These are phyloP conservation scores for Odontesthes bonariensis DNA, from an alignment of 2,113 vertebrate species.

Conservation along the genomic window DNA sequence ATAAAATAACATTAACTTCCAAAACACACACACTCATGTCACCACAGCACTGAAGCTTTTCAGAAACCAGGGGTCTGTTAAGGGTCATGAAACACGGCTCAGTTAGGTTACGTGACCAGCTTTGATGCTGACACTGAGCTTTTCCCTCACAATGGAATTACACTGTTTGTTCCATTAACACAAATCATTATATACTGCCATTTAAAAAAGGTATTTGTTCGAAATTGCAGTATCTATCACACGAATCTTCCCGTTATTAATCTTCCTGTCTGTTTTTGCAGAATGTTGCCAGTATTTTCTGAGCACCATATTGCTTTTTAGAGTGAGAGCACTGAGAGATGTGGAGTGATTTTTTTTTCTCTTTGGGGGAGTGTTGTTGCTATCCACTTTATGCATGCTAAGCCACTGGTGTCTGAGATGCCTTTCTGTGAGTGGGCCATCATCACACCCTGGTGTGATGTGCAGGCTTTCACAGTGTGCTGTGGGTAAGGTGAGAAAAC, in stretches of 20 bases:
- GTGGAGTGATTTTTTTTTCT: background rate
- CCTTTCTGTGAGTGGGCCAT: constrained; percentile 67
- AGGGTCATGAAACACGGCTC: background rate
- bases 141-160: background rate
- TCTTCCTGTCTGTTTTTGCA: background rate
- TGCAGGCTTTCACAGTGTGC: constrained; percentile 65
- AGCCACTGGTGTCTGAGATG: constrained; percentile 57
- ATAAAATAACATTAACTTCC: background rate
- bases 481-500: constrained; percentile 76
- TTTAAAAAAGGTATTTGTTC: background rate
- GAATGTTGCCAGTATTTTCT: constrained; percentile 19
- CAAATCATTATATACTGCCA: background rate
- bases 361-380: constrained; percentile 1
- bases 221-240: background rate
- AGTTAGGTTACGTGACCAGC: background rate
- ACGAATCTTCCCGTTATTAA: background rate
- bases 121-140: background rate
- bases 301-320: background rate
- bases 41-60: background rate
- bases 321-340: background rate
- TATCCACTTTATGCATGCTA: constrained; percentile 52
- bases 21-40: background rate
- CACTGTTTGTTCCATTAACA: background rate
- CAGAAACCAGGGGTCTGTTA: background rate
- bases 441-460: constrained; percentile 59